phyloP scores from a whole-genome alignment of 2,797 vertebrate genomes.

The Sebastes alutus region DNA sequence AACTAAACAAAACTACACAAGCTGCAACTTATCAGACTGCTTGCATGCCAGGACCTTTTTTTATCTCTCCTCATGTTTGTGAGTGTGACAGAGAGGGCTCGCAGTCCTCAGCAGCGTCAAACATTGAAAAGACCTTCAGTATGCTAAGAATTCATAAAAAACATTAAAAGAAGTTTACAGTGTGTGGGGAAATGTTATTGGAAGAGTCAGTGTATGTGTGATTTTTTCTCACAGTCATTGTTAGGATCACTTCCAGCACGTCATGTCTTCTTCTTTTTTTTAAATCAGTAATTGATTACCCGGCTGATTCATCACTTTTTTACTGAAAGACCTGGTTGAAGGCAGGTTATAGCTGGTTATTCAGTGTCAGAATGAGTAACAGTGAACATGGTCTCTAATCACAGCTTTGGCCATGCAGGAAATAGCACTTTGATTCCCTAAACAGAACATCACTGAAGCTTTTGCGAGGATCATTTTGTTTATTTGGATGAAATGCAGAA shows the following conservation, averaged over 20 bases:
- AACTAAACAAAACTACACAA: constrained; percentile 86
- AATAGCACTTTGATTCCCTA: constrained; percentile 47
- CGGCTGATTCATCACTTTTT: constrained; percentile 44
- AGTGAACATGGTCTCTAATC: constrained; percentile 30
- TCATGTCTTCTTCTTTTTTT: constrained; percentile 20
- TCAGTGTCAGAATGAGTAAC: constrained; percentile 58
- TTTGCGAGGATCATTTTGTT: constrained; percentile 63
- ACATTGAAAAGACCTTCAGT: constrained; percentile 60
- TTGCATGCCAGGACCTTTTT: constrained; percentile 80
- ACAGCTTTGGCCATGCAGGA: constrained; percentile 32
- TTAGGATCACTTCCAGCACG: neutral
- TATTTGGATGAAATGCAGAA: constrained; percentile 61
- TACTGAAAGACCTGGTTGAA: constrained; percentile 35
- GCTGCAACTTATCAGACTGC: constrained; percentile 84
- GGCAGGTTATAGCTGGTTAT: constrained; percentile 52
- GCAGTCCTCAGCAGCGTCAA: constrained; percentile 60
- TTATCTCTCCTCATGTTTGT: constrained; percentile 73
- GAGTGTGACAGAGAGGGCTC: constrained; percentile 72
- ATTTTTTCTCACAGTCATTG: neutral
- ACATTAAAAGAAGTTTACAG: neutral
- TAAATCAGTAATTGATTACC: constrained; percentile 57
- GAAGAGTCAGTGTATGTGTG: constrained; percentile 8
- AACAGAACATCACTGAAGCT: constrained; percentile 45
- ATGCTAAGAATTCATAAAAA: constrained; percentile 54
- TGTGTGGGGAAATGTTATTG: neutral